Percentiles rank a stretch among this genome's conserved stretches.
phyloP scores from a whole-genome alignment of 2,113 vertebrate genomes.

The Mesoclemmys tuberculata region DNA sequence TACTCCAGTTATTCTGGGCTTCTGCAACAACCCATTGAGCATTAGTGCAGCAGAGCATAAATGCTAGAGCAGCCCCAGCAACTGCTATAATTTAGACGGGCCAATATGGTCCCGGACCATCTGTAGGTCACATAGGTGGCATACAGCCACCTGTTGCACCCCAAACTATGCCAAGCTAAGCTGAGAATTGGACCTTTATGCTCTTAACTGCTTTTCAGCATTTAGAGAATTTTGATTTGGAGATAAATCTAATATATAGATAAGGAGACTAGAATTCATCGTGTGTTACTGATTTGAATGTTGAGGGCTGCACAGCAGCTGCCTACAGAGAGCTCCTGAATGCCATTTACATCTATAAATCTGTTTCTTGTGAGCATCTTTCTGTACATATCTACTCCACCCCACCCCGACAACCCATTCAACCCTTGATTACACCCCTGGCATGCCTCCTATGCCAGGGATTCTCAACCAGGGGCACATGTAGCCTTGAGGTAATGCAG shows the following conservation, averaged over 20 bases:
- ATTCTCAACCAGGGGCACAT: no score
- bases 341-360: not conserved
- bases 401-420: not conserved
- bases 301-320: not conserved
- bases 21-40: not conserved
- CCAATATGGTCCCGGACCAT: fast-evolving
- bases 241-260: not conserved
- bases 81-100: not conserved
- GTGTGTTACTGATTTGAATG: not conserved
- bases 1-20: not conserved
- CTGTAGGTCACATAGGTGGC: no score
- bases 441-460: not conserved
- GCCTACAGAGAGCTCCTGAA: not conserved
- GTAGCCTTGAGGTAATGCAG: no score
- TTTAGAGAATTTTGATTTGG: not conserved
- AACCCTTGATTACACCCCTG: not conserved
- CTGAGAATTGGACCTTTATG: not conserved
- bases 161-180: not conserved
- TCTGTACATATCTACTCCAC: not conserved
- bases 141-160: not conserved
- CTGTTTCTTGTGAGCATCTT: not conserved
- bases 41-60: not conserved
- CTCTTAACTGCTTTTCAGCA: not conserved
- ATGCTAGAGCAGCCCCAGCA: not conserved
- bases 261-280: not conserved